Conservation (phyloP, 2,888 invertebrate genomes). For the Stenotaenia linearis region DNA sequence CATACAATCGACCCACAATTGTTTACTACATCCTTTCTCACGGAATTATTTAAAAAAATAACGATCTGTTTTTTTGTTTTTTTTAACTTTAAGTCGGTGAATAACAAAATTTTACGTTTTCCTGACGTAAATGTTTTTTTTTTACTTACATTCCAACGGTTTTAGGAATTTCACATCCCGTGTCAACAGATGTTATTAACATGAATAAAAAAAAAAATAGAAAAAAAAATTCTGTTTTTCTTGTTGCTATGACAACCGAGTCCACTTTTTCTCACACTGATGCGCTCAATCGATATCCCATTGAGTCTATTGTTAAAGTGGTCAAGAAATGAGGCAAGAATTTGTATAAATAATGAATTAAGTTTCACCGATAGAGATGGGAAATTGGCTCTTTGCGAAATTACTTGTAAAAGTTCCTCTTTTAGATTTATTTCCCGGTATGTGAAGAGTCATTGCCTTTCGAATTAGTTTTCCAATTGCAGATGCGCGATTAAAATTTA, state of each 20-base stretch:
- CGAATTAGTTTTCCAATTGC: neutral
- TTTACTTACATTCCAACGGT: too few relatives aligned
- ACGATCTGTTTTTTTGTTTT: too few relatives aligned
- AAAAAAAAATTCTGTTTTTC: neutral
- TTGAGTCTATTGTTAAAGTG: neutral
- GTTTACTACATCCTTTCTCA: neutral
- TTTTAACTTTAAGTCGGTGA: too few relatives aligned
- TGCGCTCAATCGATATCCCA: neutral
- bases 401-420: neutral
- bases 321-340: neutral
- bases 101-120: too few relatives aligned
- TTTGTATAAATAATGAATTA: constrained; percentile 24
- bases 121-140: too few relatives aligned
- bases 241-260: neutral
- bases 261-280: neutral
- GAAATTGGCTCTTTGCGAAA: neutral
- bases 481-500: neutral
- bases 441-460: neutral
- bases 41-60: neutral
- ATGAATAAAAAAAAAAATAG: neutral
- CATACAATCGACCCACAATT: neutral
- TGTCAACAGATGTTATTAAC: too few relatives aligned
- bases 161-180: too few relatives aligned
- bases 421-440: neutral
- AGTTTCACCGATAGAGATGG: neutral